Evolutionary conservation across 2,113 vertebrate genomes (phyloP), one percentile per base, ranked within the genome.

Genomic region (Budorcas taxicolor): DNA sequence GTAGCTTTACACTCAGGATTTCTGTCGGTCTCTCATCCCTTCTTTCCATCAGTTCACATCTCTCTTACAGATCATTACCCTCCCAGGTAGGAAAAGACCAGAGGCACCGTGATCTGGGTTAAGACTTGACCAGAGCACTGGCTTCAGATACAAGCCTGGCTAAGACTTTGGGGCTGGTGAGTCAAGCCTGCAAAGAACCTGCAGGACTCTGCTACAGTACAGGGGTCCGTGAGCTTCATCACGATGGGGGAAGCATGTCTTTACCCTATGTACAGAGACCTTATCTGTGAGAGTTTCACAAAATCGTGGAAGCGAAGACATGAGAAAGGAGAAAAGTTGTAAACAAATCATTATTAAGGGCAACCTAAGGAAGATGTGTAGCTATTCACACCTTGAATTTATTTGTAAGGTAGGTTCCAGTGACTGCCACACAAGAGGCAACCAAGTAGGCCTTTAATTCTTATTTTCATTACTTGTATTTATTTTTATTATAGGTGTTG

Each of bases 181-280:
- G 19, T 55, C 15, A 57, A 94, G 57, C 16, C 64, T 53, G 3
- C 57, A 21, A 47, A 62, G 33, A 81, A n/a, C 7, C 11, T 6
- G 6, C 25, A 47, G 5, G 36, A 2, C 21, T 53, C 43, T 36
- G 11, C 43, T 43, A 11, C 13, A 40, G 23, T 0, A 14, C 1
- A n/a, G 27, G 55, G 45, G 50, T 57, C 90, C 4, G 0, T 17
- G 9, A 29, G 5, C 3, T 31, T 33, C 31, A 25, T 0, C 19
- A 17, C 6, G 9, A 29, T 45, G 31, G 8, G 5, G 16, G n/a
- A n/a, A 15, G 40, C 17, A 43, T 3, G 5, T 3, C n/a, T 74
- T 6, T 12, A 21, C 2, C 9, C 31, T n/a, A 4, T 8, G 6
- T 13, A 36, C 33, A 8, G 6, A 19, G 33, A 67, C 3, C 6